phyloP scores from a whole-genome alignment of 2,888 invertebrate genomes.

The Thalpophila matura region DNA sequence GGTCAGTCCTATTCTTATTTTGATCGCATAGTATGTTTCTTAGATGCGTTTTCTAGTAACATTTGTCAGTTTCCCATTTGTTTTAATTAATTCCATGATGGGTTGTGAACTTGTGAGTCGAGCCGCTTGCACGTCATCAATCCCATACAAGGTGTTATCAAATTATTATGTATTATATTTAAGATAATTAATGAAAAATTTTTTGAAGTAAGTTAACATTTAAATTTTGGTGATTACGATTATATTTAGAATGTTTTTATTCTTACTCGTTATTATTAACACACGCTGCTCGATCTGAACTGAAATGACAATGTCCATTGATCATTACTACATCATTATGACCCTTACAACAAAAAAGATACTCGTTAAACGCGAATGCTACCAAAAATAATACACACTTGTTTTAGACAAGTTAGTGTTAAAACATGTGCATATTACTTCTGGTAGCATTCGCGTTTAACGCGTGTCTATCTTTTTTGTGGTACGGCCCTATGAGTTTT shows the following conservation, averaged over 20 bases:
- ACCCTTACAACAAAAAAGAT: no score
- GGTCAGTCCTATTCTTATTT: no score
- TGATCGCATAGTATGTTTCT: no score
- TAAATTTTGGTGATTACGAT: constrained; percentile 51
- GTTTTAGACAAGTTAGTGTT: no score
- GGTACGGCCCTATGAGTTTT: no score
- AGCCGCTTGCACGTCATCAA: constrained; percentile 23
- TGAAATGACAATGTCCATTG: constrained; percentile 7
- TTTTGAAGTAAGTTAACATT: constrained; percentile 46
- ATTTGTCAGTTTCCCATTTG: constrained; percentile 7
- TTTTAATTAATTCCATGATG: constrained; percentile 24
- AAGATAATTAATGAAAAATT: constrained; percentile 32
- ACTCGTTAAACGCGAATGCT: no score
- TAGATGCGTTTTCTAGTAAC: constrained; percentile 18
- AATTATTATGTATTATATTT: constrained; percentile 56
- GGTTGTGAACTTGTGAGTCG: constrained; percentile 48
- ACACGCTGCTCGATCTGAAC: constrained; percentile 18
- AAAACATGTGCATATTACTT: no score
- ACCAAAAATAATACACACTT: no score
- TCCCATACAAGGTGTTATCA: constrained; percentile 25
- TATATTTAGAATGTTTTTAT: constrained; percentile 46
- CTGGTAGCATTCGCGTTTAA: no score
- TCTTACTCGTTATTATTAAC: constrained; percentile 22
- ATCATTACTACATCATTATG: no score
- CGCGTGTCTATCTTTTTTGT: no score